Base-by-base conservation (phyloP, 2,113 vertebrate genomes). In the Pelodiscus sinensis region DNA sequence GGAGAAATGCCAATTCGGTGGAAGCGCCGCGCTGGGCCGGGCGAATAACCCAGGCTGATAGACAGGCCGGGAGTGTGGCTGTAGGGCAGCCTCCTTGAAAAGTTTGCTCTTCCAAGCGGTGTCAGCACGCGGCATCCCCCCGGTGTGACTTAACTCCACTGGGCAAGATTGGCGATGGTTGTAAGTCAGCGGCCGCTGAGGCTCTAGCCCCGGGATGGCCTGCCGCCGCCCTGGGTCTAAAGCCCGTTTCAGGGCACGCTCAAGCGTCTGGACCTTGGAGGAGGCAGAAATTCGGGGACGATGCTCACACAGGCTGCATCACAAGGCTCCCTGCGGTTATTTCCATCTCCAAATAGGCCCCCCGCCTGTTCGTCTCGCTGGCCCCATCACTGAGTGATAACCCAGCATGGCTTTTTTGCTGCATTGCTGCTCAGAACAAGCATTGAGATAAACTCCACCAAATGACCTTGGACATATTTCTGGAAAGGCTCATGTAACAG, bases 141-240 rank as follows among this genome's bases (percentile, higher is more conserved):
- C 16, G 27, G 3, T 4, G 3, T 16, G 1, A 1, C 11, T 25
- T 77, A 44, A 77, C 73, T 10, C 54, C 25, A 44, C 3, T 1
- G 4, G 44, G 12, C 5, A 54, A 79, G 10, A 13, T 2, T 35
- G 21, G 35, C 29, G 65, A 54, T 73, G 82, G 52, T 16, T 51
- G 50, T 12, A 15, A 75, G n/a, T 2, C 35, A 6, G 22, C 12
- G 21, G 6, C 18, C 58, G 54, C 0, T 0, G 7, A 77, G 51
- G 27, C 50, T 60, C n/a, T 71, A 35, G 54, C 1, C 2, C 16
- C 11, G 50, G 10, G 65, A 77, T 68, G 85, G 9, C 38, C n/a
- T 60, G 9, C 2, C 56, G 58, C 31, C n/a, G 54, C 1, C 22
- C 52, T 58, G 57, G 35, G 75, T 54, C 35, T 55, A 56, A 57